Conservation (phyloP, 2,888 invertebrate species). For the Noctua janthina region DNA sequence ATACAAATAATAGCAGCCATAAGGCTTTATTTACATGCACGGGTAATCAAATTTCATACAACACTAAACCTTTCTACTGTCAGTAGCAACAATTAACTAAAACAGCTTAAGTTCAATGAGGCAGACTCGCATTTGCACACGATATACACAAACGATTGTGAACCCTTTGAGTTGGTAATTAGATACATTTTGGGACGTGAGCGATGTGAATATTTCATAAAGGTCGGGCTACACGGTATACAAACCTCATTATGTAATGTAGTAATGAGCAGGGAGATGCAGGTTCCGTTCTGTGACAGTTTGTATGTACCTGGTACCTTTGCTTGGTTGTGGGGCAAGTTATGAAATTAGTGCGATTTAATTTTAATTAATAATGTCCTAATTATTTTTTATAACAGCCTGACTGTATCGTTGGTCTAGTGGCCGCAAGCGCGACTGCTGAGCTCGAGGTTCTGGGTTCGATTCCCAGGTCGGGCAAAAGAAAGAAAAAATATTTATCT, state of each 20-base stretch:
- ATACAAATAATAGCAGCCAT: conserved; percentile 27
- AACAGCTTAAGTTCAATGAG: conserved; percentile 59
- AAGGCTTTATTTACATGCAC: conserved; percentile 25
- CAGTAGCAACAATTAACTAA: conserved; percentile 55
- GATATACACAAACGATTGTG: conserved; percentile 32
- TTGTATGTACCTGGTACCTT: conserved; percentile 64
- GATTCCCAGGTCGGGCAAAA: no score
- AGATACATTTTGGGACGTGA: conserved; percentile 58
- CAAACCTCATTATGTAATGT: conserved; percentile 77
- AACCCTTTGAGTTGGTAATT: conserved; percentile 39
- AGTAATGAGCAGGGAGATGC: conserved; percentile 77
- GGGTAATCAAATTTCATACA: conserved; percentile 45
- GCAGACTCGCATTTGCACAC: conserved; percentile 37
- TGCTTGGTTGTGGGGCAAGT: conserved; percentile 50
- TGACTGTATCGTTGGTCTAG: no score
- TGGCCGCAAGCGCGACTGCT: no score
- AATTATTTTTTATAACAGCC: no score
- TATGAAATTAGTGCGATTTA: neutral
- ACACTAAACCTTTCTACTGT: conserved; percentile 47
- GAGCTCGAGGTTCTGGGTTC: no score
- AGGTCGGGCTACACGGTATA: conserved; percentile 70
- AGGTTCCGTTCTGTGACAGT: conserved; percentile 77
- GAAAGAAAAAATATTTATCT: no score
- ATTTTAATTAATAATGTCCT: neutral
- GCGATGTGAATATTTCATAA: conserved; percentile 68